phyloP scores from a whole-genome alignment of 1,140 invertebrate genomes.

The Neocloeon triangulifer region DNA sequence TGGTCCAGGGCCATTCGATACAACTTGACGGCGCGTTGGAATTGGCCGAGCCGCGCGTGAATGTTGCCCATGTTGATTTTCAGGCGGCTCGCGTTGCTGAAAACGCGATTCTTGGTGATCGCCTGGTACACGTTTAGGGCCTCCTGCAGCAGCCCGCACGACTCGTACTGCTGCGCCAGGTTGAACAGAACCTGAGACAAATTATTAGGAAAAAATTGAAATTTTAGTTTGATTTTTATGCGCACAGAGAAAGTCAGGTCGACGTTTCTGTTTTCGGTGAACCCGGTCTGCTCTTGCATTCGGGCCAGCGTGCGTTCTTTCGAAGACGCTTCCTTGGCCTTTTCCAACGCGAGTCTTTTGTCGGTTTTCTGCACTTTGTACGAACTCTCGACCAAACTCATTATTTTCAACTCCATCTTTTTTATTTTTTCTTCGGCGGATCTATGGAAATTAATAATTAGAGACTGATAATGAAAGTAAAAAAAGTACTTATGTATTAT shows the following conservation, averaged over 20 bases:
- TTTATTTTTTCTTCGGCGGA: slow-evolving; percentile 76
- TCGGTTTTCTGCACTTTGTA: slow-evolving; percentile 39
- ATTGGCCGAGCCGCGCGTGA: slow-evolving; percentile 85
- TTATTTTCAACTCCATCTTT: slow-evolving; percentile 56
- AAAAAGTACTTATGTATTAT: too few relatives aligned
- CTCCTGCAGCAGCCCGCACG: slow-evolving; percentile 87
- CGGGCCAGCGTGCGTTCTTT: slow-evolving; percentile 76
- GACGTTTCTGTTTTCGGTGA: slow-evolving; percentile 72
- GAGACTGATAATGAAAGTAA: slow-evolving; percentile 7
- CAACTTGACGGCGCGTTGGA: slow-evolving; percentile 89
- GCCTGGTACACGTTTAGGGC: slow-evolving; percentile 87
- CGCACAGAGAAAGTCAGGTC: slow-evolving; percentile 82
- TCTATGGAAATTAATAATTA: slow-evolving; percentile 10
- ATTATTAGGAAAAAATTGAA: not conserved
- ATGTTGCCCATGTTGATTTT: slow-evolving; percentile 99
- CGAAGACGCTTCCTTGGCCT: slow-evolving; percentile 88
- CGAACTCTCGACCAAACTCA: slow-evolving; percentile 64
- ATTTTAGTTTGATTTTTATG: too few relatives aligned
- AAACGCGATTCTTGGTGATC: slow-evolving; percentile 65
- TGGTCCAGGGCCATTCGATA: slow-evolving; percentile 94
- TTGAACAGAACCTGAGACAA: slow-evolving; percentile 75
- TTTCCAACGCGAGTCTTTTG: slow-evolving; percentile 49
- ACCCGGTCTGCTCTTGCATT: slow-evolving; percentile 70
- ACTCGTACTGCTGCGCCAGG: slow-evolving; percentile 76
- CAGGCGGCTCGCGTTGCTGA: slow-evolving; percentile 68